A percentile compares a stretch with the other conserved stretches of the same genome.
These are phyloP conservation scores for Andrena flavipes DNA, from an alignment of 2,888 invertebrate genomes.

Conservation along the genomic window DNA sequence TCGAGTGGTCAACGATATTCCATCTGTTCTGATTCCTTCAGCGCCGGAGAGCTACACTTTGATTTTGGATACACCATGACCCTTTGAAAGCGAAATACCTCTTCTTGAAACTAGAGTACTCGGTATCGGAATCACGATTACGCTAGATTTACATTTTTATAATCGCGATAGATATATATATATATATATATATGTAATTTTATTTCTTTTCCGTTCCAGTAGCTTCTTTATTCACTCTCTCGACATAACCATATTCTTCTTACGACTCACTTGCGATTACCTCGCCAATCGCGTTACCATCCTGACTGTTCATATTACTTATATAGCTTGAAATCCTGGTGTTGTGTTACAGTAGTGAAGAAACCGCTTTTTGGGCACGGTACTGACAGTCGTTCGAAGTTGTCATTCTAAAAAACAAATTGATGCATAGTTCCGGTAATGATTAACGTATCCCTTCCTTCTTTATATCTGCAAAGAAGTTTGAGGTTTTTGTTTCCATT, in stretches of 20 bases:
- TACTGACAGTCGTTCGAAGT: constrained; percentile 79
- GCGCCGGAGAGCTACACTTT: constrained; percentile 61
- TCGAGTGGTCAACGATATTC: constrained; percentile 77
- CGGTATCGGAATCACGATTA: constrained; percentile 63
- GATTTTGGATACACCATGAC: constrained; percentile 64
- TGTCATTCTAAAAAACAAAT: constrained; percentile 58
- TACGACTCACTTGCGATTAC: constrained; percentile 75
- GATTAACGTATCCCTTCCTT: constrained; percentile 64
- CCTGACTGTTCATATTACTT: constrained; percentile 74
- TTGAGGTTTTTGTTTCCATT: background rate
- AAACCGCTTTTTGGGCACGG: constrained; percentile 82
- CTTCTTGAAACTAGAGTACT: constrained; percentile 60
- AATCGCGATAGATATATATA: constrained; percentile 42
- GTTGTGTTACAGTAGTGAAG: constrained; percentile 82
- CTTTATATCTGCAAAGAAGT: constrained; percentile 32
- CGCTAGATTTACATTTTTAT: constrained; percentile 54
- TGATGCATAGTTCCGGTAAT: constrained; percentile 49
- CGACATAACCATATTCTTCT: constrained; percentile 72
- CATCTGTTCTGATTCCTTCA: constrained; percentile 63
- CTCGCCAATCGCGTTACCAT: constrained; percentile 77
- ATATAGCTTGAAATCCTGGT: constrained; percentile 82
- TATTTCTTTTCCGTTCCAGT: constrained; percentile 69
- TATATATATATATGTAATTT: constrained; percentile 50
- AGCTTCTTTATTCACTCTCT: constrained; percentile 71
- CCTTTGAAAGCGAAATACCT: constrained; percentile 65